These are phyloP conservation scores for Sphaeridia pumilis DNA, from an alignment of 2,888 invertebrate species.

Conservation along the genomic window DNA sequence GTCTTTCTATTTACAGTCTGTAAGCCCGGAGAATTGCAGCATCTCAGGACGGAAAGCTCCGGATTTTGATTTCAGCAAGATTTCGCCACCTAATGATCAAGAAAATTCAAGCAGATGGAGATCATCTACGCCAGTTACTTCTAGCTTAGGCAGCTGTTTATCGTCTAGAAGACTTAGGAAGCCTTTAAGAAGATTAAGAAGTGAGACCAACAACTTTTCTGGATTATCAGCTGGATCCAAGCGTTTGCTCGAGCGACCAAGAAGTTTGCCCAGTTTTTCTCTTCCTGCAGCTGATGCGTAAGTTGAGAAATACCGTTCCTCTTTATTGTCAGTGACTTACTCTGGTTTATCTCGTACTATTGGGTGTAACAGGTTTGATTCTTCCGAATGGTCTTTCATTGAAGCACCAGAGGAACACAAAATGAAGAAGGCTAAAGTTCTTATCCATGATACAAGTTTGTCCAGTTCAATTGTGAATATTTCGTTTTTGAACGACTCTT, in stretches of 20 bases:
- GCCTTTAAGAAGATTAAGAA: constrained; percentile 16
- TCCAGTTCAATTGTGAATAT: constrained; percentile 10
- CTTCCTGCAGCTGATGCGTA: constrained; percentile 8
- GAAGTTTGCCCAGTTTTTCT: constrained; percentile 14
- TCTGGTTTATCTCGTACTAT: neutral
- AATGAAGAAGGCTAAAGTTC: constrained; percentile 5
- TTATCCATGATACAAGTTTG: constrained; percentile 1
- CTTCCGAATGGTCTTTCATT: constrained; percentile 14
- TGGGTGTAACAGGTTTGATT: constrained; percentile 5
- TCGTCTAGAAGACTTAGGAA: constrained; percentile 9
- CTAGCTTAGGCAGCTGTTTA: constrained; percentile 2
- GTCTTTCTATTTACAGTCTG: constrained; percentile 6
- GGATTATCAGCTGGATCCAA: neutral
- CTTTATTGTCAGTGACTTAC: neutral
- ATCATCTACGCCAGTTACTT: constrained; percentile 14
- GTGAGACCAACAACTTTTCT: constrained; percentile 12
- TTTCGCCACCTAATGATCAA: constrained; percentile 9
- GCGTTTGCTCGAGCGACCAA: constrained; percentile 7
- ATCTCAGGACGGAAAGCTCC: neutral
- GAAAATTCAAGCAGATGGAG: constrained; percentile 9
- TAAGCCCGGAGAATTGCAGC: constrained; percentile 8
- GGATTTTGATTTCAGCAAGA: constrained; percentile 4
- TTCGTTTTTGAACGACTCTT: constrained; percentile 2
- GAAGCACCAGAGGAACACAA: constrained; percentile 4
- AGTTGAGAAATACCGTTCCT: neutral